Conservation (phyloP, 2,113 vertebrate genomes). For the Poecile atricapillus region DNA sequence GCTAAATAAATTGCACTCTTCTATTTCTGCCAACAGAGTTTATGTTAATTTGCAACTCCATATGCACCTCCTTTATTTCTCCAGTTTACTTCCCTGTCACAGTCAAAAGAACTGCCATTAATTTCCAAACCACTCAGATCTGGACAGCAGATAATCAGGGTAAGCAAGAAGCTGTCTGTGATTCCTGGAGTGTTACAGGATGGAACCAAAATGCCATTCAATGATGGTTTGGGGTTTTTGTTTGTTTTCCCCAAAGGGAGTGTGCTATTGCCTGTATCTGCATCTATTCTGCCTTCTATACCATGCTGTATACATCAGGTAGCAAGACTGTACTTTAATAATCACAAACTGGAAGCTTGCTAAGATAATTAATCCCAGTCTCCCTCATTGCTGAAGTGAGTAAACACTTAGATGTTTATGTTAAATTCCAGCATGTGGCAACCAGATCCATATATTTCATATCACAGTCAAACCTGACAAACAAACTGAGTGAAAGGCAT, state of each 20-base stretch:
- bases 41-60: neutral
- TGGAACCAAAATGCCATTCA: neutral
- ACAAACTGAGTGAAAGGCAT: neutral
- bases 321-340: neutral
- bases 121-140: neutral
- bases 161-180: neutral
- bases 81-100: neutral
- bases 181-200: neutral
- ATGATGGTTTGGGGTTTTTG: neutral
- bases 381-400: neutral
- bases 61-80: neutral
- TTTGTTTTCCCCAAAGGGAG: neutral
- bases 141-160: neutral
- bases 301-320: neutral
- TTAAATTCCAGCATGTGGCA: constrained; percentile 10
- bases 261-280: neutral
- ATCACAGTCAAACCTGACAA: neutral
- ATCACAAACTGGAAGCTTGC: neutral
- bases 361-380: neutral
- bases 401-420: neutral
- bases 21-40: neutral
- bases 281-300: neutral
- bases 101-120: neutral
- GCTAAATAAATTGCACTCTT: neutral
- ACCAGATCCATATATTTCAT: neutral